Evolutionary conservation across 2,797 vertebrate genomes (phyloP).

Genomic region (Tokudaia tokunoshimensis): DNA sequence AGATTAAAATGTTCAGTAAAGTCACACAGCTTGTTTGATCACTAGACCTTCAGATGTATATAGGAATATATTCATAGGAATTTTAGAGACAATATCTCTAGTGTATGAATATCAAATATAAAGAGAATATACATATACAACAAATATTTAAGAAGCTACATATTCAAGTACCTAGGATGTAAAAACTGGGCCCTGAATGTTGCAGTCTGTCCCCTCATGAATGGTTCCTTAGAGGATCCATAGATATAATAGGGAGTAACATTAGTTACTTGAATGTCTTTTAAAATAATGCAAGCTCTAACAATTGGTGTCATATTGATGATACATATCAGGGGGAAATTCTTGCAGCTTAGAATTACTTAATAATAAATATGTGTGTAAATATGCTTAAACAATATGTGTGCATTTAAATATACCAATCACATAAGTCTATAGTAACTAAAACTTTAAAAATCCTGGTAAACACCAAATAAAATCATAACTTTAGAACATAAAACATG

Average conservation of each 20-base stretch:
- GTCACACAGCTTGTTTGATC: not conserved
- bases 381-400: not conserved
- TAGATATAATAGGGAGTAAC: not conserved
- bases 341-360: not conserved
- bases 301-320: conserved; percentile 30
- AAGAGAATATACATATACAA: not conserved
- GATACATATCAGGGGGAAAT: not conserved
- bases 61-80: not conserved
- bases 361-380: not conserved
- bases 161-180: not conserved
- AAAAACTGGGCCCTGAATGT: not conserved
- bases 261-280: not conserved
- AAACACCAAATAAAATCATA: not conserved
- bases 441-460: conserved; percentile 19
- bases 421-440: not conserved
- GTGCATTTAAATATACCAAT: not conserved
- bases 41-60: not conserved
- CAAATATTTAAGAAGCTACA: not conserved
- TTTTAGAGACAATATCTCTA: not conserved
- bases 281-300: not conserved
- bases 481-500: not conserved
- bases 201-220: not conserved
- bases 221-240: not conserved
- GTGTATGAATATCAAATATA: not conserved
- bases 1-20: not conserved